Percentiles rank a stretch among this genome's conserved stretches.
These are phyloP conservation scores for Cephus rjabovi DNA, from an alignment of 2,888 invertebrate species.

Conservation along the genomic window DNA sequence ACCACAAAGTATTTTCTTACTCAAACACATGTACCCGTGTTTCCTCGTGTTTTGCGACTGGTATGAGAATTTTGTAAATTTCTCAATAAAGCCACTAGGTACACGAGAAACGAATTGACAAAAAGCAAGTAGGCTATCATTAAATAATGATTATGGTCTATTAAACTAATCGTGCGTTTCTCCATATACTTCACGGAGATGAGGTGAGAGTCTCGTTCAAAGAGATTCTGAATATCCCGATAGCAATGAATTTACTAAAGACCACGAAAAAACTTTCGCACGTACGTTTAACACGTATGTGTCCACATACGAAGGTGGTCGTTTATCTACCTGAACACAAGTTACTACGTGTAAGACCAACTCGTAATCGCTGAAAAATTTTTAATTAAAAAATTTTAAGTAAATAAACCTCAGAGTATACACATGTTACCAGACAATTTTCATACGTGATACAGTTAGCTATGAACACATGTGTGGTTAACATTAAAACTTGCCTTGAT, in stretches of 20 bases:
- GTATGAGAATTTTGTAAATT: neutral
- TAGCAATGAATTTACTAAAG: neutral
- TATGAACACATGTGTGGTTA: no score
- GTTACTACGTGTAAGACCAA: no score
- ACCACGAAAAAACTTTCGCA: neutral
- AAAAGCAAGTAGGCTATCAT: neutral
- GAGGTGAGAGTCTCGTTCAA: neutral
- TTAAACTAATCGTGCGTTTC: neutral
- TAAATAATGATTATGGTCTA: neutral
- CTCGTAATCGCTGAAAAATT: no score
- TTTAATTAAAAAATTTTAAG: no score
- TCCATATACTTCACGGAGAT: neutral
- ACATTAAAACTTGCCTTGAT: no score
- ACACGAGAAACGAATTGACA: neutral
- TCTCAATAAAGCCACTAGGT: neutral
- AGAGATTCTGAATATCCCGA: neutral
- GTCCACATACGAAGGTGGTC: neutral
- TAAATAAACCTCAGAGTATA: no score
- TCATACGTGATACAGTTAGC: no score
- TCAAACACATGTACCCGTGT: neutral
- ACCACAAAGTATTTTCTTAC: neutral
- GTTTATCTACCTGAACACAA: neutral
- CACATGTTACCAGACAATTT: no score
- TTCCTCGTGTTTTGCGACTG: neutral
- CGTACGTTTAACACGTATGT: neutral